phyloP scores from a whole-genome alignment of 2,113 vertebrate genomes.

The Pluvialis apricaria region DNA sequence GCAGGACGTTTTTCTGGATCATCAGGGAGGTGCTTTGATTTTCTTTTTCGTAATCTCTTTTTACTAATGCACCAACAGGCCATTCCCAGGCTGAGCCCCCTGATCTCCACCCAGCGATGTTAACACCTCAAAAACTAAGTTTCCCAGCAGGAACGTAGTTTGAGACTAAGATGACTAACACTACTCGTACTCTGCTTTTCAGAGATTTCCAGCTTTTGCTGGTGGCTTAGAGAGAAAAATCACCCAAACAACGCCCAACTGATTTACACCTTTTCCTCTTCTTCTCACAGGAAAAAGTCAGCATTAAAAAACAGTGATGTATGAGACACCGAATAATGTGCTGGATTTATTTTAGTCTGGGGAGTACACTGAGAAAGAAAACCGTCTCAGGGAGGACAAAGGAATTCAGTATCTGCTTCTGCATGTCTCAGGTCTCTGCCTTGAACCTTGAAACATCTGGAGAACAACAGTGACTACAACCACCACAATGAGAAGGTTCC shows the following conservation, averaged over 20 bases:
- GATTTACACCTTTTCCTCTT: neutral
- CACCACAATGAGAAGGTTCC: neutral
- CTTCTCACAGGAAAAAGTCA: neutral
- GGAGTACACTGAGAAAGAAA: neutral
- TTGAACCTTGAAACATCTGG: neutral
- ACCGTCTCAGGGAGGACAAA: neutral
- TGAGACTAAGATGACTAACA: neutral
- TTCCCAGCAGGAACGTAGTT: neutral
- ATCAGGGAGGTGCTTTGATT: neutral
- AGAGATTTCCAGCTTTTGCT: neutral
- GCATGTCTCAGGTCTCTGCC: neutral
- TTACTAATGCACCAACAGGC: fast-evolving
- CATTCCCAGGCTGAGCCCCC: neutral
- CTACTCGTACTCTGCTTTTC: neutral
- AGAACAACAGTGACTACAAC: neutral
- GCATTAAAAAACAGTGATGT: neutral
- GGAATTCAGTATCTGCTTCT: neutral
- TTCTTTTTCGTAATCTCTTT: neutral
- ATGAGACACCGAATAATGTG: neutral
- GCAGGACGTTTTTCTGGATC: neutral
- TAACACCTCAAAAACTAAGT: neutral
- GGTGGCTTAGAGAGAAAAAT: neutral
- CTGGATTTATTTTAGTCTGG: neutral
- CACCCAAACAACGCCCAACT: neutral
- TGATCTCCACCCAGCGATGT: neutral